Evolutionary conservation across 2,113 vertebrate species (phyloP).

Genomic region (Muntiacus reevesi): DNA sequence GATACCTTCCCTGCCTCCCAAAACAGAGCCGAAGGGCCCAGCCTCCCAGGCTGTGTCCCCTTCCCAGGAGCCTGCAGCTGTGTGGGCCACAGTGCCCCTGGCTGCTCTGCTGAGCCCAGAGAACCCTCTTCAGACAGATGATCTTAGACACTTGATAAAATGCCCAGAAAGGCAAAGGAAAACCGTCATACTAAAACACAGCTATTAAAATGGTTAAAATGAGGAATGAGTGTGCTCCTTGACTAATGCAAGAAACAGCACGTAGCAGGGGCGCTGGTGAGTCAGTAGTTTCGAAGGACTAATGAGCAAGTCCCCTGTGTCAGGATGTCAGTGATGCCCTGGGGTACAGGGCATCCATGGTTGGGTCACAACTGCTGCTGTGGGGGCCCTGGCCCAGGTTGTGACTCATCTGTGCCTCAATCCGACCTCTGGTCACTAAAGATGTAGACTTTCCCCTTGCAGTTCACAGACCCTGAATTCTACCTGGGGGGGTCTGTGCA

Average conservation of each 20-base stretch:
- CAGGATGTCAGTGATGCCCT: background rate
- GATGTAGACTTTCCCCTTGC: background rate
- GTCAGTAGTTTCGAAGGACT: background rate
- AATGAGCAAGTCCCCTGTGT: background rate
- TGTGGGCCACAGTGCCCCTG: fast-evolving
- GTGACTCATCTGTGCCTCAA: too few species aligned
- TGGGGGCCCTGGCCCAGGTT: background rate
- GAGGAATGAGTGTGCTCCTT: background rate
- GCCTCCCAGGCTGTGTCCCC: background rate
- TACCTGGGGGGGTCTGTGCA: too few species aligned
- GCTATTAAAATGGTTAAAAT: background rate
- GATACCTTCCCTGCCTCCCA: background rate
- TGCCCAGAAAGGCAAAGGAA: background rate
- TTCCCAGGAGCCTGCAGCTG: background rate
- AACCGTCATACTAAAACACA: background rate
- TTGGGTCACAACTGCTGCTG: background rate
- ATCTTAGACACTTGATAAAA: background rate
- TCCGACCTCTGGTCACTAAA: background rate
- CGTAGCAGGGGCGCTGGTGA: fast-evolving
- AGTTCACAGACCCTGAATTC: background rate
- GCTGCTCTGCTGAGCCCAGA: background rate
- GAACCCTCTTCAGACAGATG: background rate
- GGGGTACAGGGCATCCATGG: background rate
- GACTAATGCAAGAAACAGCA: fast-evolving
- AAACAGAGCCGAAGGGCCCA: background rate